A percentile compares a stretch with the other conserved stretches of the same genome.
These are phyloP conservation scores for Petrolisthes cinctipes DNA, from an alignment of 2,888 invertebrate species.

Conservation along the genomic window DNA sequence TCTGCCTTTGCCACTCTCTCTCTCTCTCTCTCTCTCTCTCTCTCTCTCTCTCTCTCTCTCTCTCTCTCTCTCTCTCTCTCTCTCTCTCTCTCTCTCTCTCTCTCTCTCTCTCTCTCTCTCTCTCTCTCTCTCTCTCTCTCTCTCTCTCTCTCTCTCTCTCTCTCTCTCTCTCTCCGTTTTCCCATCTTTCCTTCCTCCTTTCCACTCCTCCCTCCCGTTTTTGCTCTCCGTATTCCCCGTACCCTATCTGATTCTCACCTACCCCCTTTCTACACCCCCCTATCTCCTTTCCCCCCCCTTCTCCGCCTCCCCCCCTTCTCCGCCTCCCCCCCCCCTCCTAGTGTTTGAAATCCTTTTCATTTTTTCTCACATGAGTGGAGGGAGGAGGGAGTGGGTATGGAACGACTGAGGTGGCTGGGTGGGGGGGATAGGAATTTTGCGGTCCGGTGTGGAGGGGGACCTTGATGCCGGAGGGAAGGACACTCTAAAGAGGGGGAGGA, in stretches of 20 bases:
- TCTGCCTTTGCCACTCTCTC: background rate
- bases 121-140: background rate
- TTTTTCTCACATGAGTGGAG: slow-evolving; percentile 20
- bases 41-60: background rate
- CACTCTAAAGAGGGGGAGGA: background rate
- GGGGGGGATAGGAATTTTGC: background rate
- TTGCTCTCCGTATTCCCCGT: no score
- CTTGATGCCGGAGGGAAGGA: background rate
- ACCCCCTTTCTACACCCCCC: background rate
- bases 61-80: background rate
- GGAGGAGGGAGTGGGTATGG: slow-evolving; percentile 1
- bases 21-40: no score
- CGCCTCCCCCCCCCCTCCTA: background rate
- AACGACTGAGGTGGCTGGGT: background rate
- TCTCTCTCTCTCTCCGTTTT: background rate
- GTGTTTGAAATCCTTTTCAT: background rate
- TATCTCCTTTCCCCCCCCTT: background rate
- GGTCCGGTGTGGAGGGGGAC: no score
- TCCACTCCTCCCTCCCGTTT: background rate
- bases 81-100: background rate
- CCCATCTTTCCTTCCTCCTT: background rate
- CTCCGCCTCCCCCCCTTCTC: background rate
- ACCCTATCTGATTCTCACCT: background rate
- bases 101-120: background rate
- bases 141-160: background rate